Evolutionary conservation across 2,113 vertebrate species (phyloP), one percentile per base, ranked within the genome.

Genomic region (Rhagologus leucostigma): DNA sequence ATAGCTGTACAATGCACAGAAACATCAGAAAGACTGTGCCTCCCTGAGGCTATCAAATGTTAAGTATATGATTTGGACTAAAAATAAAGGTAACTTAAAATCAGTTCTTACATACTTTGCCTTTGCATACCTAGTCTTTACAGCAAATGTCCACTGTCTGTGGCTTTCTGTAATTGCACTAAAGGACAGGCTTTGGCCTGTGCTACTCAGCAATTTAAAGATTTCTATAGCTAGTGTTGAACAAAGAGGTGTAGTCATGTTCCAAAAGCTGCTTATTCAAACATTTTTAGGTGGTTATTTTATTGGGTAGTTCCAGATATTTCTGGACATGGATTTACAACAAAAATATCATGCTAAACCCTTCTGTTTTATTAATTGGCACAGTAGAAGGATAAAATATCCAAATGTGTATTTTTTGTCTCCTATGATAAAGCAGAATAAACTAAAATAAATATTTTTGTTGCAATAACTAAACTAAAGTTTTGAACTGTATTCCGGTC

Each of bases 381-480:
- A 74, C 33, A 68, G 74, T 30, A 85, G 63, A 95, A 95, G 90
- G 53, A 90, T 95, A 96, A 95, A 95, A 91, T 97, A 95, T 90
- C 90, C 76, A 76, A 87, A 68, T 87, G 87, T 75, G 60, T 95
- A 73, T 90, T 95, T 96, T 92, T 93, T 84, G 76, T 91, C 84
- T 96, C 56, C 52, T 77, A 44, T 78, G 68, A 95, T 90, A 96
- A 90, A 91, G 47, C 71, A 95, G 69, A 87, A 92, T 81, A 81
- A 93, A 91, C 64, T 87, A 95, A 95, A 95, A 83, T 83, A 96
- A 97, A 96, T 93, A 95, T 95, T 89, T 97, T 97, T 97, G 32
- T 94, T 98, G 57, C 46, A 84, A 85, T 96, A 96, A 94, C 95
- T 95, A 96, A 96, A 86, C 91, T 88, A 44, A 87, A 94, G 87